These are phyloP conservation scores for Xenus cinereus DNA, from an alignment of 2,113 vertebrate species.

Conservation along the genomic window DNA sequence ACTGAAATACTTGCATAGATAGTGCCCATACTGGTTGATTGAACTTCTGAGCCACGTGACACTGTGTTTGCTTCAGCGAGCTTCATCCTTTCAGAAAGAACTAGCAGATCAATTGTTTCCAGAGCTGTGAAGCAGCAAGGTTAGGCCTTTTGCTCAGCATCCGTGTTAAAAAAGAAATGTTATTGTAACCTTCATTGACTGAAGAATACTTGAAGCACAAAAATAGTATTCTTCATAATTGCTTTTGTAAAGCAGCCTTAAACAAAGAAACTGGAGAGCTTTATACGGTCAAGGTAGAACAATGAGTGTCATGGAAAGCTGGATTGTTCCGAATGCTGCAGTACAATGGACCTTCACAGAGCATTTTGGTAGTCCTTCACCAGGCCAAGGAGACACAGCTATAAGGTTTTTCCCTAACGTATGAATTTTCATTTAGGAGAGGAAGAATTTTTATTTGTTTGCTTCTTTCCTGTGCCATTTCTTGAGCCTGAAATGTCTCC, in stretches of 20 bases:
- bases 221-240: slow-evolving; percentile 29
- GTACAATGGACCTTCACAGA: background rate
- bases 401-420: background rate
- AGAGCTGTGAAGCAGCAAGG: background rate
- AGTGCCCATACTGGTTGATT: background rate
- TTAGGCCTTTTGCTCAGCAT: slow-evolving; percentile 1
- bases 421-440: background rate
- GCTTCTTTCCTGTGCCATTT: background rate
- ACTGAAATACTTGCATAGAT: background rate
- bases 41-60: background rate
- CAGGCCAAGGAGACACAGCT: background rate
- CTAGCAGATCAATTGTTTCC: slow-evolving; percentile 10
- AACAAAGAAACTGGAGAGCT: slow-evolving; percentile 28
- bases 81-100: background rate
- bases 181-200: slow-evolving; percentile 13
- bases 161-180: background rate
- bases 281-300: background rate
- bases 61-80: background rate
- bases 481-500: background rate
- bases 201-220: background rate
- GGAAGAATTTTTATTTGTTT: background rate
- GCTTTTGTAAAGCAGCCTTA: slow-evolving; percentile 3
- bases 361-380: background rate
- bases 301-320: background rate
- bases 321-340: background rate